A percentile compares a stretch with the other conserved stretches of the same genome.
phyloP scores from a whole-genome alignment of 1,140 invertebrate genomes.

The Eriocheir sinensis region DNA sequence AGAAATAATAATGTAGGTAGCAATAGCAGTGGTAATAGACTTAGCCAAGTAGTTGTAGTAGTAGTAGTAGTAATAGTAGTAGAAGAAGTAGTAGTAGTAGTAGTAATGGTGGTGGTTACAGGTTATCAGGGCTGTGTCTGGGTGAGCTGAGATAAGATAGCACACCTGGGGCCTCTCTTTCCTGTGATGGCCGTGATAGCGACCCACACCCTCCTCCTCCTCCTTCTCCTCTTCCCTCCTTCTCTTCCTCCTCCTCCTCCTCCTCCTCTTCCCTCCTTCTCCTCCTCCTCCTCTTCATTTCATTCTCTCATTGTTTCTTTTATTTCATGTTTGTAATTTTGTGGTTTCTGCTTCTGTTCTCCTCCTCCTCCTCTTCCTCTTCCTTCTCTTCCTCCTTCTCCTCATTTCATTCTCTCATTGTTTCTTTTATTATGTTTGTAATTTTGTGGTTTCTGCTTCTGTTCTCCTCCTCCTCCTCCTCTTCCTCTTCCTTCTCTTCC shows the following conservation, averaged over 20 bases:
- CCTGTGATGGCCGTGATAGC: not conserved
- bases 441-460: not conserved
- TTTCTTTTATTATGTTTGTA: not conserved
- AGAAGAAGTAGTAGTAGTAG: not conserved
- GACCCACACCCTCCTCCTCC: not conserved
- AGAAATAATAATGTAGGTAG: not conserved
- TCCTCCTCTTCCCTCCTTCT: not conserved
- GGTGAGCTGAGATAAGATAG: constrained; percentile 30
- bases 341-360: no score
- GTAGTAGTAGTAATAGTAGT: not conserved
- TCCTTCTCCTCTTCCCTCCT: not conserved
- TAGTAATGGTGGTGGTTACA: not conserved
- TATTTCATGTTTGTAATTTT: no score
- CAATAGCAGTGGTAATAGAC: not conserved
- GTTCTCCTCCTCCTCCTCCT: not conserved
- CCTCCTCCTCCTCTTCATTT: not conserved
- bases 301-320: not conserved
- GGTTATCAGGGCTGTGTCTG: constrained; percentile 41
- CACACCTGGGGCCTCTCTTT: not conserved
- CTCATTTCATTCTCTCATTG: not conserved
- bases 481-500: not conserved
- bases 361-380: no score
- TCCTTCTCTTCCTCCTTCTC: not conserved
- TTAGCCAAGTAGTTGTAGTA: no score
- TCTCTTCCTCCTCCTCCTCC: not conserved